These are phyloP conservation scores for Trichonephila clavipes DNA, from an alignment of 1,140 invertebrate species.

Conservation along the genomic window DNA sequence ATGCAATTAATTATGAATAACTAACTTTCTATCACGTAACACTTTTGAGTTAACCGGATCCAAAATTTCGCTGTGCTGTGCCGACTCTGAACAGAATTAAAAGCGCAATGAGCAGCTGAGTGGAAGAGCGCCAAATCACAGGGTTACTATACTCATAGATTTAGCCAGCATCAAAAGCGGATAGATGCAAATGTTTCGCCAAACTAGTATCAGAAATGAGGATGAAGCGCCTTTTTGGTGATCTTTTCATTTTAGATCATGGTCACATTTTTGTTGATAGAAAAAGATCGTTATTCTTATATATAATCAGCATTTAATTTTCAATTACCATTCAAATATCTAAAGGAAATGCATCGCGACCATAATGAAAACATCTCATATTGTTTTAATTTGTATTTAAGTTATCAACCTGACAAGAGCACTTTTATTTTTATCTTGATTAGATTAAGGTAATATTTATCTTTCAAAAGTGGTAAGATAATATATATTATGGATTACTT, in stretches of 20 bases:
- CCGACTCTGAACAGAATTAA: not conserved
- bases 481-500: not conserved
- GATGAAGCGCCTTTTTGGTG: not conserved
- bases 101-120: conserved; percentile 39
- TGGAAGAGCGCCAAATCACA: conserved; percentile 40
- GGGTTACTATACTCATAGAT: not conserved
- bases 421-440: too few species aligned
- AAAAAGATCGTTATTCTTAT: too few species aligned
- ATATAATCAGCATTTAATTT: too few species aligned
- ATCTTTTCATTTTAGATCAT: too few species aligned
- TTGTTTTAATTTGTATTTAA: too few species aligned
- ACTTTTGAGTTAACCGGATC: not conserved
- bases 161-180: not conserved
- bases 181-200: not conserved
- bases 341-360: too few species aligned
- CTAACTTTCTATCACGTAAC: not conserved
- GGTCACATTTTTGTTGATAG: too few species aligned
- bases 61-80: not conserved
- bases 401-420: too few species aligned
- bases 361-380: too few species aligned
- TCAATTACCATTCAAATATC: too few species aligned
- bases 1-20: not conserved
- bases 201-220: not conserved
- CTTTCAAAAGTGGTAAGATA: not conserved
- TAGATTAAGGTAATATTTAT: too few species aligned